Evolutionary conservation across 2,797 vertebrate species (phyloP).

Genomic region (Semotilus atromaculatus): DNA sequence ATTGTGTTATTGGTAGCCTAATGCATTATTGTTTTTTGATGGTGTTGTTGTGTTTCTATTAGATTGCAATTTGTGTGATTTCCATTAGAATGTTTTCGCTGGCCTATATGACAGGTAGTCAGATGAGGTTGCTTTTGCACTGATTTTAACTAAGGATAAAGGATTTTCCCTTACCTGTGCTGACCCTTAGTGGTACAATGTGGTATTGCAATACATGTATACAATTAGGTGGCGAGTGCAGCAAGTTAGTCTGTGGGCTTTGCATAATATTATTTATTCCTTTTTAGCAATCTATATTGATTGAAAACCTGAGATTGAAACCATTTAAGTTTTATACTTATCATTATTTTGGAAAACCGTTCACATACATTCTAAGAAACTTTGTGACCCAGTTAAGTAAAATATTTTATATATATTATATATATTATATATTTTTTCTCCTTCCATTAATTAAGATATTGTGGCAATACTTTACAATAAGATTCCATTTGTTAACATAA

Average conservation of each 20-base stretch:
- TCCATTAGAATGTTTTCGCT: background rate
- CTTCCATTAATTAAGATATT: background rate
- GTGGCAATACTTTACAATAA: background rate
- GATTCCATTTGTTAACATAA: background rate
- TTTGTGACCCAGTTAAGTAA: background rate
- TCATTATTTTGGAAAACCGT: background rate
- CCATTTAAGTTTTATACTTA: background rate
- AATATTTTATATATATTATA: no score
- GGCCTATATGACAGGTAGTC: no score
- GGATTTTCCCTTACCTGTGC: slow-evolving; percentile 18
- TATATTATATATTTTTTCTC: no score
- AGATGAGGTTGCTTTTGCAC: background rate
- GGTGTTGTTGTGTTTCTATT: background rate
- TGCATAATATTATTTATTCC: background rate
- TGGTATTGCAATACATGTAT: background rate
- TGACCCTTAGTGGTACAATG: slow-evolving; percentile 22
- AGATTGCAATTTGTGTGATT: background rate
- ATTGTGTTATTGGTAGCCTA: background rate
- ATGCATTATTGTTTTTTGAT: background rate
- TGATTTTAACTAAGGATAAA: background rate
- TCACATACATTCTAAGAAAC: background rate
- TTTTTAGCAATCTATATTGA: background rate
- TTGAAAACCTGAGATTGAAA: background rate
- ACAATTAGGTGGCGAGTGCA: background rate
- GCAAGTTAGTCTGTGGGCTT: background rate